Evolutionary conservation across 37 sponge, comb jelly and placozoan genomes (phyloP).

Genomic region (Halichondria panicea): DNA sequence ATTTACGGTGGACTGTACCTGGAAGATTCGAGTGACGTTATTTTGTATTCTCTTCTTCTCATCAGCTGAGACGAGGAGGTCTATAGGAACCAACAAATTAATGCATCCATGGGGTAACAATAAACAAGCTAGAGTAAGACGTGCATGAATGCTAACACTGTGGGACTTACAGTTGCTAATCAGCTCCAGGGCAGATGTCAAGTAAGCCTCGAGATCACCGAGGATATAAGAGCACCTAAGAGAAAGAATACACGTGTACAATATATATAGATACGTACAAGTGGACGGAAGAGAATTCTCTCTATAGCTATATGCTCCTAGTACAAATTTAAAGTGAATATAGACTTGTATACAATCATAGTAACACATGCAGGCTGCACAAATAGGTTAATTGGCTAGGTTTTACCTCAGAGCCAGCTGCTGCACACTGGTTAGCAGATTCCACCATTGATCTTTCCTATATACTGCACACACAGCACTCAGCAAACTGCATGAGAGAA

Average conservation of each 20-base stretch:
- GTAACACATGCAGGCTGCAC: no score
- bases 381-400: background rate
- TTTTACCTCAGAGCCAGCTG: constrained; percentile 43
- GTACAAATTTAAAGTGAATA: no score
- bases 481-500: constrained; percentile 27
- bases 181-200: constrained; percentile 44
- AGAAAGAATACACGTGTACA: background rate
- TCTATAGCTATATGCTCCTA: background rate
- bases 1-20: background rate
- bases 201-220: constrained; percentile 41
- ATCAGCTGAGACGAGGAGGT: constrained; percentile 5
- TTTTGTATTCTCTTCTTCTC: constrained; percentile 47
- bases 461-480: constrained; percentile 39
- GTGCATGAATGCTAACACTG: constrained; percentile 38
- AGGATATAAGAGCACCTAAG: constrained; percentile 57
- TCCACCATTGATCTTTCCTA: constrained; percentile 62
- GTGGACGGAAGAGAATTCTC: background rate
- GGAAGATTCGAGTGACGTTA: constrained; percentile 5
- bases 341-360: no score
- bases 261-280: background rate
- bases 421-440: constrained; percentile 25
- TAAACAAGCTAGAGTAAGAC: background rate
- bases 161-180: constrained; percentile 60
- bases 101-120: background rate
- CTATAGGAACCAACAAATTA: constrained; percentile 1